Evolutionary conservation across 2,113 vertebrate genomes (phyloP).

Genomic region (Cyprinodon brontotheroides): DNA sequence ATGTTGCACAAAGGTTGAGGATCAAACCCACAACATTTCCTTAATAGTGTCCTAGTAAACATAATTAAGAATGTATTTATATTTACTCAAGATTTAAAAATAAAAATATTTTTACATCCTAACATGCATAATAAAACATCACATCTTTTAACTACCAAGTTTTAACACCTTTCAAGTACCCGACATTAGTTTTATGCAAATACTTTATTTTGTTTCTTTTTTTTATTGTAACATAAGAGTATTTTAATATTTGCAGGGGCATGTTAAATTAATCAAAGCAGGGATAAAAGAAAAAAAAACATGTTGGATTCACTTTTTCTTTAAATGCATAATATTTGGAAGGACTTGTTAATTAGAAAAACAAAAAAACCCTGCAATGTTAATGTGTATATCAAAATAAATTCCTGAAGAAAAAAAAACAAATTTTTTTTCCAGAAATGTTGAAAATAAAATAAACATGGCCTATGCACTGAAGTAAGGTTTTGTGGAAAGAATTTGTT

Average conservation of each 20-base stretch:
- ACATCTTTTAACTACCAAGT: not conserved
- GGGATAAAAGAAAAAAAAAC: slow-evolving; percentile 54
- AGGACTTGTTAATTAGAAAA: slow-evolving; percentile 19
- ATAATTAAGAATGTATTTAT: not conserved
- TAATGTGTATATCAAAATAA: slow-evolving; percentile 22
- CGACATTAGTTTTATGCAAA: no score
- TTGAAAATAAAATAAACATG: not conserved
- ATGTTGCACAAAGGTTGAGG: not conserved
- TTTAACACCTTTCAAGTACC: not conserved
- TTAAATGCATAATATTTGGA: slow-evolving; percentile 30
- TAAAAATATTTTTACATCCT: slow-evolving; percentile 2
- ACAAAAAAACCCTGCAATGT: slow-evolving; percentile 1
- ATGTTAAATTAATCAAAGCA: slow-evolving; percentile 40
- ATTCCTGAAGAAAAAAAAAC: slow-evolving; percentile 7
- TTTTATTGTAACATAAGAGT: not conserved
- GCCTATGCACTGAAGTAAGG: not conserved
- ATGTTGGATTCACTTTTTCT: slow-evolving; percentile 18
- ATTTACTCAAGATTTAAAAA: slow-evolving; percentile 10
- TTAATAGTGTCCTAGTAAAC: slow-evolving; percentile 10
- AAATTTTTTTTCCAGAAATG: slow-evolving; percentile 18
- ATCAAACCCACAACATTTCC: slow-evolving; percentile 9
- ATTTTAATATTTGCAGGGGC: slow-evolving; percentile 19
- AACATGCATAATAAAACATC: not conserved
- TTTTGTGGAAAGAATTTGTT: not conserved
- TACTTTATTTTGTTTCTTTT: no score